phyloP scores from a whole-genome alignment of 2,113 vertebrate genomes.

The Ailurus styani region DNA sequence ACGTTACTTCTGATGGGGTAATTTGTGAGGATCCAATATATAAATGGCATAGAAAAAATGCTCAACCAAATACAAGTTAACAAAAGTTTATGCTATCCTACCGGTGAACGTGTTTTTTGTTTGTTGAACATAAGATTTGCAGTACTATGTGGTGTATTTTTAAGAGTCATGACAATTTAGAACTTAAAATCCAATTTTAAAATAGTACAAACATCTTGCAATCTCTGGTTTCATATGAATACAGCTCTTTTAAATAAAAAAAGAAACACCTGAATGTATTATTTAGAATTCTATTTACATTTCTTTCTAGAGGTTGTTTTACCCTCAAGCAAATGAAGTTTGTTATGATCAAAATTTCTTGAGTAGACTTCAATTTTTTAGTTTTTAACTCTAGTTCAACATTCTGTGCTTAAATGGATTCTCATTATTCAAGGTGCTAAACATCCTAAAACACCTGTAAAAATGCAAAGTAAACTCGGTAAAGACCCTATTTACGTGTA shows the following conservation, averaged over 20 bases:
- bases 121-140: neutral
- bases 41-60: neutral
- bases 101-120: neutral
- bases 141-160: neutral
- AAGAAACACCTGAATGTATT: neutral
- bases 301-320: neutral
- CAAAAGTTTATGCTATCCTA: neutral
- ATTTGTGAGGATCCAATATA: neutral
- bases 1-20: neutral
- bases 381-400: neutral
- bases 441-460: neutral
- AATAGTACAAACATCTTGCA: neutral
- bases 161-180: neutral
- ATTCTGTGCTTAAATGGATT: neutral
- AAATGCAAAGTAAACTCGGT: neutral
- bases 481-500: neutral
- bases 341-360: neutral
- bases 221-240: neutral
- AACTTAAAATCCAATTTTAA: slow-evolving; percentile 40
- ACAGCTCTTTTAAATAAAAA: neutral
- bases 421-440: neutral
- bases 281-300: slow-evolving; percentile 11
- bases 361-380: neutral
- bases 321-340: neutral
- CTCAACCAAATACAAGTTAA: neutral